Evolutionary conservation across 2,113 vertebrate species (phyloP).

Genomic region (Ictalurus punctatus): DNA sequence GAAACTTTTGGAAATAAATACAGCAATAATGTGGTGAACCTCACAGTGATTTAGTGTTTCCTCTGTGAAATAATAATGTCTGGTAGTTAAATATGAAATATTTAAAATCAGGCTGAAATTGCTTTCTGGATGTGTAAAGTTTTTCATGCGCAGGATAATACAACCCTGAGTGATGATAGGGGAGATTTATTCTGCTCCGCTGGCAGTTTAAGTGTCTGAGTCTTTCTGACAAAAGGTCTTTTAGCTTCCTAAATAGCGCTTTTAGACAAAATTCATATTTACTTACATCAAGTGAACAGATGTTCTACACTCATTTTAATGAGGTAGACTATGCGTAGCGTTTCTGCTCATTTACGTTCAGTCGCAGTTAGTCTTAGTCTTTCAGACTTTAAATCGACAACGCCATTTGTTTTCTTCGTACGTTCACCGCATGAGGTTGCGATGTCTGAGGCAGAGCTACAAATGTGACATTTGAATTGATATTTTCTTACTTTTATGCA

Average conservation of each 20-base stretch:
- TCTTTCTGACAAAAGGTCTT: neutral
- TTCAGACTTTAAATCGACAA: neutral
- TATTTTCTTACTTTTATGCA: neutral
- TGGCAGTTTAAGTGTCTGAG: neutral
- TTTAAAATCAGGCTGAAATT: neutral
- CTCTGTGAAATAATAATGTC: neutral
- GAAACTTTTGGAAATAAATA: neutral
- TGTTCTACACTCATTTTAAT: neutral
- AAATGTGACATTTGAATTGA: neutral
- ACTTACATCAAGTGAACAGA: neutral
- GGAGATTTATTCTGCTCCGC: neutral
- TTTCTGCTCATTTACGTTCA: neutral
- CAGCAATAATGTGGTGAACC: neutral
- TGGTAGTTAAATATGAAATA: neutral
- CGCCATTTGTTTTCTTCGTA: neutral
- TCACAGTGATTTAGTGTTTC: neutral
- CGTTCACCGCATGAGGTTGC: neutral
- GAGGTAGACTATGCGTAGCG: neutral
- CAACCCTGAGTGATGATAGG: neutral
- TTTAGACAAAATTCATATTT: neutral
- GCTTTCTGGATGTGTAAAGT: neutral
- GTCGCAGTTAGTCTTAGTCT: too few relatives aligned
- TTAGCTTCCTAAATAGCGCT: neutral
- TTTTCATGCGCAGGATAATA: neutral
- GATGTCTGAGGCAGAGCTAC: neutral